These are phyloP conservation scores for Orthochromis indermauri DNA, from an alignment of 2,113 vertebrate genomes.

Conservation along the genomic window DNA sequence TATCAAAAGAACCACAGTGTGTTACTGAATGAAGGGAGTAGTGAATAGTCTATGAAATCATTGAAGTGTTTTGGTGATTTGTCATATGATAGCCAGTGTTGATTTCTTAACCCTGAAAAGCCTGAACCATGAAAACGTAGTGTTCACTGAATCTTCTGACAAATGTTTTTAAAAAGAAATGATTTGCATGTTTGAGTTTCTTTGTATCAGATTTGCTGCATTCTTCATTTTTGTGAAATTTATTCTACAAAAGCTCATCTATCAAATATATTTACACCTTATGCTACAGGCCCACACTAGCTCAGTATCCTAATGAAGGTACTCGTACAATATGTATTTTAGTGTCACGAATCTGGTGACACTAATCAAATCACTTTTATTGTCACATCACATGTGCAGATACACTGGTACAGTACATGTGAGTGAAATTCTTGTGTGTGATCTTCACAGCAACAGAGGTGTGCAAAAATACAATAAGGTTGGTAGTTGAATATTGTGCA, in stretches of 20 bases:
- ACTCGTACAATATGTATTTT: not conserved
- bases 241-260: not conserved
- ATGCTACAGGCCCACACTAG: not conserved
- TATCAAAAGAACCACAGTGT: not conserved
- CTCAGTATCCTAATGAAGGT: not conserved
- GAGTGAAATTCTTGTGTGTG: not conserved
- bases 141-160: not conserved
- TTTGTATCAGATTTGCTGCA: not conserved
- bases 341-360: not conserved
- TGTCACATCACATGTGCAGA: not conserved
- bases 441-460: not conserved
- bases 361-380: not conserved
- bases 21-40: not conserved
- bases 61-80: not conserved
- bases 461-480: not conserved
- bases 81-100: not conserved
- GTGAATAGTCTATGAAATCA: not conserved
- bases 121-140: not conserved
- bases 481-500: not conserved
- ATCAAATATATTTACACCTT: not conserved
- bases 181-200: not conserved
- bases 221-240: not conserved
- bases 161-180: not conserved
- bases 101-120: not conserved
- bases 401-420: not conserved